These are phyloP conservation scores for Menura novaehollandiae DNA, from an alignment of 2,113 vertebrate species.

Conservation along the genomic window DNA sequence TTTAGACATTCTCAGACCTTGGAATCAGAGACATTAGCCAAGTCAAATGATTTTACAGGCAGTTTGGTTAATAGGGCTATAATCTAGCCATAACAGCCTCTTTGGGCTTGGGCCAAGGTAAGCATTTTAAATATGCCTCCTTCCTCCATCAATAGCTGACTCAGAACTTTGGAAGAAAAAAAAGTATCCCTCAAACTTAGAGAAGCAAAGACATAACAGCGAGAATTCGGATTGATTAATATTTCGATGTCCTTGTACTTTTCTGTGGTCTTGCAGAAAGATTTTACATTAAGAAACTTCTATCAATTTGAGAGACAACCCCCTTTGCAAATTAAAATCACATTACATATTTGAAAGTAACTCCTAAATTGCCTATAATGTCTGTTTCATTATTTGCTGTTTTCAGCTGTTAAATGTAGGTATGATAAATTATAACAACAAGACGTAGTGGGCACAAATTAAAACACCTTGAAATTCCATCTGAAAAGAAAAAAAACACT, in stretches of 20 bases:
- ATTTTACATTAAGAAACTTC: neutral
- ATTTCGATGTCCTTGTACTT: neutral
- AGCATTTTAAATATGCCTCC: neutral
- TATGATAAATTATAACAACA: neutral
- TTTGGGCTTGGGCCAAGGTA: neutral
- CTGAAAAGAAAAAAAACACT: neutral
- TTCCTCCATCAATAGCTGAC: neutral
- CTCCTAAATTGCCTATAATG: neutral
- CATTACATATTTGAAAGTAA: neutral
- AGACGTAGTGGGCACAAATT: neutral
- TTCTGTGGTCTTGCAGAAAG: neutral
- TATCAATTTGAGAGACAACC: neutral
- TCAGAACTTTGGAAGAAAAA: neutral
- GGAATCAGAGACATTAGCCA: slow-evolving; percentile 5
- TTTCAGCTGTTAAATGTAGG: neutral
- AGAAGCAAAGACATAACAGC: neutral
- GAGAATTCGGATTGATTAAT: neutral
- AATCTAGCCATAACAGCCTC: neutral
- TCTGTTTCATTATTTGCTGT: neutral
- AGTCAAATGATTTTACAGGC: slow-evolving; percentile 29
- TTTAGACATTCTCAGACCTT: slow-evolving; percentile 19
- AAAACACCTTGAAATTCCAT: neutral
- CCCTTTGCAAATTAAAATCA: neutral
- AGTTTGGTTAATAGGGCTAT: slow-evolving; percentile 26
- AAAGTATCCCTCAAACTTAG: neutral